Evolutionary conservation across 2,113 vertebrate species (phyloP).

Genomic region (Myrmecophaga tridactyla): DNA sequence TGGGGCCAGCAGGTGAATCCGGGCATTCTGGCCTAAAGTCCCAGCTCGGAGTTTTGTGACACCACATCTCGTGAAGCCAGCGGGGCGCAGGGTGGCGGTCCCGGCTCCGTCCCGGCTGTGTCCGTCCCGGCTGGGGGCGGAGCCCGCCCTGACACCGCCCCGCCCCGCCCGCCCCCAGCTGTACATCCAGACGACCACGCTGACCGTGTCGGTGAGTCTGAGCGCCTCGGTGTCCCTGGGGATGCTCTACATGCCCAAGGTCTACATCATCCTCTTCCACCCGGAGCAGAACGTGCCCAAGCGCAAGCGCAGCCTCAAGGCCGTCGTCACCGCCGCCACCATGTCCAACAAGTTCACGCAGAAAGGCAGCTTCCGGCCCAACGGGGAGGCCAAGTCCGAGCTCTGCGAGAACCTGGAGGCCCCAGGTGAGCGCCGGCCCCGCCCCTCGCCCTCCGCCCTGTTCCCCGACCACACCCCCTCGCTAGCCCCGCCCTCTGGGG

Average conservation of each 20-base stretch:
- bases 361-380: constrained; percentile 93
- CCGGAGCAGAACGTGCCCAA: constrained; percentile 98
- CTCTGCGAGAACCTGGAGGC: constrained; percentile 96
- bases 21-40: not conserved
- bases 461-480: not conserved
- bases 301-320: constrained; percentile 97
- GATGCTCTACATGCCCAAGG: constrained; percentile 99
- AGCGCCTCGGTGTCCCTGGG: constrained; percentile 97
- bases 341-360: constrained; percentile 99
- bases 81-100: not conserved
- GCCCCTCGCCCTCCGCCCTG: too few species aligned
- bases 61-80: not conserved
- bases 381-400: constrained; percentile 96
- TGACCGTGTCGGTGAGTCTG: constrained; percentile 97
- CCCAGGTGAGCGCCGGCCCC: constrained; percentile 85
- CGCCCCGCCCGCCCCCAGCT: constrained; percentile 82
- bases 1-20: not conserved
- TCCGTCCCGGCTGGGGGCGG: not conserved
- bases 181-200: constrained; percentile 97
- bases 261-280: constrained; percentile 97
- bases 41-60: rapidly evolving
- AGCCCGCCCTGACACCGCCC: not conserved
- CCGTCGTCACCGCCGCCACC: constrained; percentile 95
- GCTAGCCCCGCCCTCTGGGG: rapidly evolving
- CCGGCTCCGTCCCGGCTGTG: not conserved